Percentiles rank a stretch among this genome's conserved stretches.
Conservation (phyloP, 1,140 invertebrate species). For the Lucilia sericata region DNA sequence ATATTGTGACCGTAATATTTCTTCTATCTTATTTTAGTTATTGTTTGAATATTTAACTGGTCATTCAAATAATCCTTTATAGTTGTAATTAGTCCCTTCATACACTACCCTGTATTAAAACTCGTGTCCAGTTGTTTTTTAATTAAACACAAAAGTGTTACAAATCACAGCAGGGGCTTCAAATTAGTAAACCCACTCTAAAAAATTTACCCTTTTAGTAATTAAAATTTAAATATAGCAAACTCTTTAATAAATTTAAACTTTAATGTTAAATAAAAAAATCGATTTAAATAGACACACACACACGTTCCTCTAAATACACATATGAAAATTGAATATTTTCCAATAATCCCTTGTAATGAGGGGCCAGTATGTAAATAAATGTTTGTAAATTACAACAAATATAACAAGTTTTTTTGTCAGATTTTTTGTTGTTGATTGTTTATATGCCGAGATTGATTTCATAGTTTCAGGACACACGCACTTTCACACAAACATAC, state of each 20-base stretch:
- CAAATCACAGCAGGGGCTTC: too few relatives aligned
- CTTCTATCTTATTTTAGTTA: too few relatives aligned
- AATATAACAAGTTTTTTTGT: neutral
- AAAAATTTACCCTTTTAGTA: too few relatives aligned
- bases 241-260: neutral
- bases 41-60: too few relatives aligned
- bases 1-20: too few relatives aligned
- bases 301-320: neutral
- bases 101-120: too few relatives aligned
- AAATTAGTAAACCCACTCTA: too few relatives aligned
- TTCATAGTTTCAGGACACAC: slow-evolving; percentile 34
- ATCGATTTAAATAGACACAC: neutral
- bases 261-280: neutral
- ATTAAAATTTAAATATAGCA: neutral
- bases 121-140: too few relatives aligned
- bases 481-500: neutral
- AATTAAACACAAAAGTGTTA: too few relatives aligned
- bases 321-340: neutral
- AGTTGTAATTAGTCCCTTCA: too few relatives aligned
- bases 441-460: slow-evolving; percentile 34
- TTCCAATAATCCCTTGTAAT: slow-evolving; percentile 31
- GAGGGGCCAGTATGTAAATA: slow-evolving; percentile 40
- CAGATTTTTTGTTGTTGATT: slow-evolving; percentile 28
- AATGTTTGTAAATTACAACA: neutral
- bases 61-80: too few relatives aligned